A percentile compares a stretch with the other conserved stretches of the same genome.
Evolutionary conservation across 2,797 vertebrate species (phyloP).

Genomic region (Amphiprion clarkii): DNA sequence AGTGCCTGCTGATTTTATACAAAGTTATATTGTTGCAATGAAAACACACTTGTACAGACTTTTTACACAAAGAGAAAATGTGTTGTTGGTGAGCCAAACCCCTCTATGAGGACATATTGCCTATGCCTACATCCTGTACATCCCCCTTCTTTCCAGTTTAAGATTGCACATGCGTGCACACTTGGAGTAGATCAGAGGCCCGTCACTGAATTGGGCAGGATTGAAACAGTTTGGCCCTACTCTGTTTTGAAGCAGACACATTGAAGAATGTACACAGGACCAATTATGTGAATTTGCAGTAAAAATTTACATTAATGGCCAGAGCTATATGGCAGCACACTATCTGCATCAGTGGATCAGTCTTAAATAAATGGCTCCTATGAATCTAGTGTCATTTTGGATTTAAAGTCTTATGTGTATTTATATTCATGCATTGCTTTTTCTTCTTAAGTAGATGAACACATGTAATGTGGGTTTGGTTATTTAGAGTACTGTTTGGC

Average conservation of each 20-base stretch:
- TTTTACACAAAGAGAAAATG: conserved; percentile 75
- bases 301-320: conserved; percentile 63
- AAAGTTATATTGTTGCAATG: conserved; percentile 72
- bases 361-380: conserved; percentile 75
- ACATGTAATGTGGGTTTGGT: conserved; percentile 76
- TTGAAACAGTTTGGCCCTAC: conserved; percentile 63
- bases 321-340: conserved; percentile 59
- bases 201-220: conserved; percentile 71
- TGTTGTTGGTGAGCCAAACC: conserved; percentile 81
- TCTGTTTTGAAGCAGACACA: conserved; percentile 70
- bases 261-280: conserved; percentile 77
- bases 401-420: conserved; percentile 83
- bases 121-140: conserved; percentile 75
- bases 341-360: conserved; percentile 69
- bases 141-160: conserved; percentile 58
- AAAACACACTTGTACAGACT: conserved; percentile 73
- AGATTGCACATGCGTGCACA: conserved; percentile 65
- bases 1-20: conserved; percentile 94
- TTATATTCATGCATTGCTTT: conserved; percentile 80
- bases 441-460: conserved; percentile 77
- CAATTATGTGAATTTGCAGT: conserved; percentile 74
- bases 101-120: conserved; percentile 87
- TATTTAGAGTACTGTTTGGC: conserved; percentile 75
- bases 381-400: conserved; percentile 81
- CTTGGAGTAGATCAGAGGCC: conserved; percentile 66